Evolutionary conservation across 2,888 invertebrate genomes (phyloP).

Genomic region (Acleris holmiana): DNA sequence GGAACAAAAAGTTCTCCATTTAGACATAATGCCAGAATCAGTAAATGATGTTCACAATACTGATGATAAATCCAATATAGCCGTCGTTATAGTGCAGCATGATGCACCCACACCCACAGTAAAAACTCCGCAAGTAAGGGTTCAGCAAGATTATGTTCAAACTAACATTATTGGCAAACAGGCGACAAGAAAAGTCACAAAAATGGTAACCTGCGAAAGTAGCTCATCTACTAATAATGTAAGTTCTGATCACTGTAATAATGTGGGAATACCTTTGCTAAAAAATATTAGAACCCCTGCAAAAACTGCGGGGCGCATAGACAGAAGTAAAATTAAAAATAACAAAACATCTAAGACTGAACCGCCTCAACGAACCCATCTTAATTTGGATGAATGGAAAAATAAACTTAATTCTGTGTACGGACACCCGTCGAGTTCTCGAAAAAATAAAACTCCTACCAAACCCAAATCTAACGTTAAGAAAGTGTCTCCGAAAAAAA

Average conservation of each 20-base stretch:
- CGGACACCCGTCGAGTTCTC: constrained; percentile 51
- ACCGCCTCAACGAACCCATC: constrained; percentile 46
- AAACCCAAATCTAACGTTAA: constrained; percentile 46
- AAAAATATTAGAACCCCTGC: constrained; percentile 49
- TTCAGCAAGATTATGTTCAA: constrained; percentile 30
- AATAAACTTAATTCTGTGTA: constrained; percentile 68
- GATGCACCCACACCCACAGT: constrained; percentile 40
- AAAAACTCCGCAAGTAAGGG: constrained; percentile 9
- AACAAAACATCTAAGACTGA: constrained; percentile 47
- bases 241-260: constrained; percentile 56
- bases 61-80: constrained; percentile 56
- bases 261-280: constrained; percentile 49
- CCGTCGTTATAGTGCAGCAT: constrained; percentile 62
- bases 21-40: constrained; percentile 74
- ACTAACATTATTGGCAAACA: constrained; percentile 39
- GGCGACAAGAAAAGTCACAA: constrained; percentile 61
- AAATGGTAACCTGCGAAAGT: constrained; percentile 69
- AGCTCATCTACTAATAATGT: constrained; percentile 66
- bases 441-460: constrained; percentile 41
- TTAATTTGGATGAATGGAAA: constrained; percentile 69
- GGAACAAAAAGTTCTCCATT: constrained; percentile 76
- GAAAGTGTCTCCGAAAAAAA: constrained; percentile 46
- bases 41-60: constrained; percentile 43
- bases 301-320: constrained; percentile 45
- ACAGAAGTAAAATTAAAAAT: constrained; percentile 41